Base-by-base conservation (phyloP, 2,797 vertebrate genomes). In the Pantherophis vulpinus region DNA sequence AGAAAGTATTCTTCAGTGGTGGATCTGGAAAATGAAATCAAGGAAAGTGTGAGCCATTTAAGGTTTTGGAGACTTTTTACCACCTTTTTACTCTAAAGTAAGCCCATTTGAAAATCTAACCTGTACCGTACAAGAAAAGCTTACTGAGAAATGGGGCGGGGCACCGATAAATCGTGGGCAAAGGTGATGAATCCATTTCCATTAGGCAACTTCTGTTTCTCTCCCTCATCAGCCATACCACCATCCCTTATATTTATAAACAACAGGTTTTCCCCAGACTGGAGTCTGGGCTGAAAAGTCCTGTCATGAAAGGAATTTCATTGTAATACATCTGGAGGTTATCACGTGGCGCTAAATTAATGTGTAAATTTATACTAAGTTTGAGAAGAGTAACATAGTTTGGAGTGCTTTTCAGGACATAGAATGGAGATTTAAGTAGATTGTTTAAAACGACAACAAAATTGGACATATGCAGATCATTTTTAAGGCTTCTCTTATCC, bases 11-110 rank as follows among this genome's bases (percentile, higher is more conserved):
- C 58, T 63, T 94, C 96, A 96, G 93, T 94, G 58, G 58, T 94
- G 94, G 93, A 95, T 95, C 86, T 14, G 94, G 95, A 95, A 88
- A 94, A 88, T 94, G 95, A 96, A 96, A 95, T 93, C 95, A 6
- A 37, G n/a, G 55, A 54, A 83, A 29, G 70, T 27, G 29, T 55
- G 23, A 25, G 9, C 2, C 20, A 12, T 60, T 90, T 55, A 11
- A 29, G 16, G 14, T 51, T 55, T 32, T 70, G 20, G n/a, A 20
- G 4, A 18, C 20, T 88, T 61, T 42, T 74, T 2, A 25, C 20
- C 55, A 51, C 60, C 18, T 54, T 92, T 51, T 59, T 61, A 54
- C 29, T 90, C 70, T 29, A 25, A 27, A 86, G n/a, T 29, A 90
- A 63, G 58, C 14, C 47, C 32, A 32, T n/a, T 63, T 32, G 9